Percentiles rank a stretch among this genome's conserved stretches.
Conservation (phyloP, 2,113 vertebrate species). For the Brachyhypopomus occidentalis region DNA sequence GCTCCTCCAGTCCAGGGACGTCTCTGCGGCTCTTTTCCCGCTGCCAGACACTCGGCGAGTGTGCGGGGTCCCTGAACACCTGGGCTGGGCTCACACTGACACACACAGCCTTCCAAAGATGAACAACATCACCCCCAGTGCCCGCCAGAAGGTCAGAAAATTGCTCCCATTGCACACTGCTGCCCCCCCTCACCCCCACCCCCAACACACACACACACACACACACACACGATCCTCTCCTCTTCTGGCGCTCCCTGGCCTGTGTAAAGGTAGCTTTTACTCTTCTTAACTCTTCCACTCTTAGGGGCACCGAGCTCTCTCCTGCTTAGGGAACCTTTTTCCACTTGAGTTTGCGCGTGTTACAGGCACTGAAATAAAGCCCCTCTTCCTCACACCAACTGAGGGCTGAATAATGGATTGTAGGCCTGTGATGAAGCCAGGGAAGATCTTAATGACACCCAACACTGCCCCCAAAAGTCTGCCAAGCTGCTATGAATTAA, state of each 20-base stretch:
- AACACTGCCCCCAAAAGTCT: conserved; percentile 59
- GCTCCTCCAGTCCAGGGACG: conserved; percentile 85
- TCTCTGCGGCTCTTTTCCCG: conserved; percentile 78
- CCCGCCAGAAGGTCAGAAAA: conserved; percentile 92
- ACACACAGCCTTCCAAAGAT: conserved; percentile 88
- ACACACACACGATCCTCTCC: conserved; percentile 60
- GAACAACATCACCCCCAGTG: conserved; percentile 91
- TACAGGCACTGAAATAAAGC: conserved; percentile 73
- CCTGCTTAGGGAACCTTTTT: conserved; percentile 70
- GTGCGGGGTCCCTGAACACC: conserved; percentile 83
- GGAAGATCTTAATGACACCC: conserved; percentile 72
- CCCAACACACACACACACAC: conserved; percentile 65
- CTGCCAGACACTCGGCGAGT: conserved; percentile 83
- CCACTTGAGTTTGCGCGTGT: conserved; percentile 75
- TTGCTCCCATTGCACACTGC: conserved; percentile 90
- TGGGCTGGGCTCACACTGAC: conserved; percentile 85
- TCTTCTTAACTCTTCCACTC: conserved; percentile 85
- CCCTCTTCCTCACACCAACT: conserved; percentile 67
- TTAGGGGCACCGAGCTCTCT: conserved; percentile 68
- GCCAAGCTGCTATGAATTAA: conserved; percentile 64
- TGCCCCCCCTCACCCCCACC: conserved; percentile 54
- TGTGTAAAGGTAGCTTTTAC: conserved; percentile 86
- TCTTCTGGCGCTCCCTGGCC: conserved; percentile 69
- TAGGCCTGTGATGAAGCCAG: conserved; percentile 68
- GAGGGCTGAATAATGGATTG: conserved; percentile 73